Conservation (phyloP, 2,888 invertebrate species). For the Machimus atricapillus region DNA sequence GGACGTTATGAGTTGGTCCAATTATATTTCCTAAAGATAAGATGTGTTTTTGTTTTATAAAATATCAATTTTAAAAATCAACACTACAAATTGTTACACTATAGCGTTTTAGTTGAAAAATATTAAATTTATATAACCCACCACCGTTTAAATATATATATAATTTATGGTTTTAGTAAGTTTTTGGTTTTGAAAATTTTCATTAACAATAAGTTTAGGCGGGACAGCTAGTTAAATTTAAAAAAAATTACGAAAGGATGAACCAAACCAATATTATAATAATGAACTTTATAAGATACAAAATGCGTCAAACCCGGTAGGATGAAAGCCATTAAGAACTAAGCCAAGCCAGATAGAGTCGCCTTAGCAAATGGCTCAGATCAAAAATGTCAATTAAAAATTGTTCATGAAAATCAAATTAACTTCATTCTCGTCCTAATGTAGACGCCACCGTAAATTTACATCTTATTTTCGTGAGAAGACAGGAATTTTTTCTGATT, state of each 20-base stretch:
- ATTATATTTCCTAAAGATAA: slow-evolving; percentile 55
- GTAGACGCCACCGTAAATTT: not conserved
- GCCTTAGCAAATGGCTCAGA: not conserved
- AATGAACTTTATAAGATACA: too few relatives aligned
- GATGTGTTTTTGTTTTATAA: slow-evolving; percentile 1
- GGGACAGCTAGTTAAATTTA: too few relatives aligned
- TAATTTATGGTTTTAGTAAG: not conserved
- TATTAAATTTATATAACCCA: not conserved
- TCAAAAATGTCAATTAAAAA: not conserved
- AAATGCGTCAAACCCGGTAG: too few relatives aligned
- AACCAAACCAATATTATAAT: too few relatives aligned
- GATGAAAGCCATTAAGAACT: not conserved
- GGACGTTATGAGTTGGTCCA: slow-evolving; percentile 58
- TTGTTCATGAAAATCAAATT: not conserved
- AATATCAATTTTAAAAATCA: not conserved
- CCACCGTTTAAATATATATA: not conserved
- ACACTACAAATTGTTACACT: not conserved
- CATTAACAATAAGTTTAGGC: too few relatives aligned
- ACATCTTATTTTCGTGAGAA: slow-evolving; percentile 26
- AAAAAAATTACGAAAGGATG: too few relatives aligned
- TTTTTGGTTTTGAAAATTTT: not conserved
- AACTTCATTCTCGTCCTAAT: not conserved
- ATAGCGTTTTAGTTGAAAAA: not conserved
- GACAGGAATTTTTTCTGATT: not conserved
- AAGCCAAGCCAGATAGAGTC: not conserved